Base-by-base conservation (phyloP, 1,140 invertebrate genomes). In the Aradophagus sp. region DNA sequence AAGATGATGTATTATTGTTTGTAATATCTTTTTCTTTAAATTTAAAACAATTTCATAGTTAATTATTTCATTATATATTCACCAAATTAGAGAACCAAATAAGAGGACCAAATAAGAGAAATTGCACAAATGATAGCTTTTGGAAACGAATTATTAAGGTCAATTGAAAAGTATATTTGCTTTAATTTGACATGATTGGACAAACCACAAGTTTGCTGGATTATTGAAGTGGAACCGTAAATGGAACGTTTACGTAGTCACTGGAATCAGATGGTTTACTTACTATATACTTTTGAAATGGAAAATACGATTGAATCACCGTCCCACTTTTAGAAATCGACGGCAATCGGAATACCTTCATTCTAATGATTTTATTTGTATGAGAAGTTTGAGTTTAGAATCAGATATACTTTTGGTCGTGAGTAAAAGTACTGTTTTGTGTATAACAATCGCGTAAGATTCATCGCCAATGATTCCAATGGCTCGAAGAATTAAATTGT, bases 341-440 rank as follows among this genome's bases (percentile, higher is more conserved):
- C 32, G 41, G 35, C 48, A 4, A 52, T 52, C 47, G 2, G 39
- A 8, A 35, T 47, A 41, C 14, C 34, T 47, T 45, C 32, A 13
- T 56, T 48, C 34, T 56, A 65, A 56, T 65, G 61, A 56, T 65
- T 65, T 55, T 20, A 63, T 63, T 63, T 63, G 27, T 55, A 55
- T 44, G 52, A 55, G 14, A 34, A 19, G 50, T 26, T 17, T 47
- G 36, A 41, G 48, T 65, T 53, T 39, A 7, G 17, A 29, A 65
- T 55, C 32, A 41, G 41, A 41, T 42, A 53, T 17, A 63, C 59
- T 53, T 55, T 55, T 29, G 14, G 12, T 55, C 23, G 41, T 26
- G 35, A 44, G 45, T 44, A 65, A 48, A 42, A 62, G 47, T 52
- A 52, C 12, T 44, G 42, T 41, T 47, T 50, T 36, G 29, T 61